Base-by-base conservation (phyloP, 2,113 vertebrate species). In the Bubo blakistoni region DNA sequence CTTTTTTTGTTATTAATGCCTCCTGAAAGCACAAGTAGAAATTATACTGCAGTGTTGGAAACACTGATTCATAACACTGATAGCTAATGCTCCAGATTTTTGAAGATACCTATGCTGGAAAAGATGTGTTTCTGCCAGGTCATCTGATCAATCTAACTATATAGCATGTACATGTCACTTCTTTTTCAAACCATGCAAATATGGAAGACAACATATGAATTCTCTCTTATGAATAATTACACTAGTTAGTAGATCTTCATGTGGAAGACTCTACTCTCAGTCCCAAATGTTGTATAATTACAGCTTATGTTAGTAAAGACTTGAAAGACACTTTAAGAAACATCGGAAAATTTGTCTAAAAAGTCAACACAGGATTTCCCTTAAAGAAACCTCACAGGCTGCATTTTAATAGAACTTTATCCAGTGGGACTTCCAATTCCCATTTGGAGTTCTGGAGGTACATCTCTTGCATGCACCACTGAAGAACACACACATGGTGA, bases 1-100 rank as follows among this genome's bases (percentile, higher is more conserved):
- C 5, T 40, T 51, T 76, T 77, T 71, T 82, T 85, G 66, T 96
- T 92, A 62, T 90, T 85, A 54, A 46, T 93, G 74, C 36, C n/a
- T 86, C 52, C 74, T 85, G 49, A 82, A 94, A 70, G 19, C 69
- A 57, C 19, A 79, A 88, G 63, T 58, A 90, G 63, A 67, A 86
- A 81, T 74, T 88, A 61, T 24, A 42, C 46, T 80, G 55, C 36
- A 57, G 13, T 49, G 52, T 73, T 0, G 4, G 71, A 83, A 96
- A 81, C 29, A 73, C 7, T 70, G 59, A 88, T 69, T 79, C 81
- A 34, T 65, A 79, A 51, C 11, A 36, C 24, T 51, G n/a, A 44
- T 29, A 83, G 77, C 36, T 76, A 78, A 52, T 49, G 54, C 24
- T 86, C 10, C 42, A 73, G 17, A 26, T 59, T 66, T 59, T 62